These are phyloP conservation scores for Mizuhopecten yessoensis DNA, from an alignment of 1,140 invertebrate genomes.

Conservation along the genomic window DNA sequence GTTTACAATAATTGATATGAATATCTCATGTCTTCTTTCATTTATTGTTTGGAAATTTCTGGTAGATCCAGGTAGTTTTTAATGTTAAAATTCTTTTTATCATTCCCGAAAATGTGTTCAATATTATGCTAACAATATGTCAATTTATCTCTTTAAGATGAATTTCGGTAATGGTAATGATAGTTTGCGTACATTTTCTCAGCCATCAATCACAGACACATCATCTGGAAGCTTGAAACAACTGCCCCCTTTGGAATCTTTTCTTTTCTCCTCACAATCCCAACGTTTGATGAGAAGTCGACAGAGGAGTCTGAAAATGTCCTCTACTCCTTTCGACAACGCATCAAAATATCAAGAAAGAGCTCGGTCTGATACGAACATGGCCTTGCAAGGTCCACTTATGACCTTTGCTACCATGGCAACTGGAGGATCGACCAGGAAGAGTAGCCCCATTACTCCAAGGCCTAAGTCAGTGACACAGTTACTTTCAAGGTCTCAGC, in stretches of 20 bases:
- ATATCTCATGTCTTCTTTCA: too few species aligned
- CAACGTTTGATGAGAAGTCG: slow-evolving; percentile 9
- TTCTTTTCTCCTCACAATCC: slow-evolving; percentile 58
- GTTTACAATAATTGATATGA: too few species aligned
- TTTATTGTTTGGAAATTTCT: too few species aligned
- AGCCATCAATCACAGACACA: slow-evolving; percentile 9
- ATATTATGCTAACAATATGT: too few species aligned
- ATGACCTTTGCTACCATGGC: slow-evolving; percentile 61
- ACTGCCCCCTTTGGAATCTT: slow-evolving; percentile 47
- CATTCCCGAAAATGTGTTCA: too few species aligned
- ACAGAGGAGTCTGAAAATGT: slow-evolving; percentile 47
- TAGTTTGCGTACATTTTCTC: background rate
- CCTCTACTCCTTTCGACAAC: slow-evolving; percentile 44
- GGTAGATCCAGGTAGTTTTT: too few species aligned
- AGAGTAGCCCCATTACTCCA: background rate
- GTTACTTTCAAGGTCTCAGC: background rate
- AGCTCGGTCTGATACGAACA: background rate
- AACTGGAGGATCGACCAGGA: slow-evolving; percentile 46
- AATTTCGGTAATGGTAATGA: too few species aligned
- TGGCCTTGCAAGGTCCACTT: background rate
- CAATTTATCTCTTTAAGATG: too few species aligned
- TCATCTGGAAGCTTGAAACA: slow-evolving; percentile 48
- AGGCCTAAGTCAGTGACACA: background rate
- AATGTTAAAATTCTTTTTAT: too few species aligned
- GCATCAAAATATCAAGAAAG: background rate